Conservation (phyloP, 1,140 invertebrate species). For the Conus betulinus region DNA sequence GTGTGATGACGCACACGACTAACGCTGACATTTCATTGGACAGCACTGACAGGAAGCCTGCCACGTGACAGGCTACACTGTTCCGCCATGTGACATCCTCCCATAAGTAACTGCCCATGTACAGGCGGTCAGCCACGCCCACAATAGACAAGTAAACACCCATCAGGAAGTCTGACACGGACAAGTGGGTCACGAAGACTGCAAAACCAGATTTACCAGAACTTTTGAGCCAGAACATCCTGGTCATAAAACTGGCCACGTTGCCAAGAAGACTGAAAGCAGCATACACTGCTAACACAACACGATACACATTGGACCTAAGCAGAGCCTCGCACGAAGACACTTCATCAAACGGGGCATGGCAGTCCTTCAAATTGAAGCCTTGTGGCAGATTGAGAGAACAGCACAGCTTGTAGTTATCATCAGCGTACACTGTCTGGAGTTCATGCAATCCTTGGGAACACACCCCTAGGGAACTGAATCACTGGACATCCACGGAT, state of each 20-base stretch:
- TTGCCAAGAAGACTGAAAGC: not conserved
- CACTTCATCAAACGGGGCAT: constrained; percentile 7
- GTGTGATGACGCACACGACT: constrained; percentile 60
- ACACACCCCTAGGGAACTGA: not conserved
- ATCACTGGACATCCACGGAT: not conserved
- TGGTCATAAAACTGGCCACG: not conserved
- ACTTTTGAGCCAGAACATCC: not conserved
- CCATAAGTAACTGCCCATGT: constrained; percentile 7
- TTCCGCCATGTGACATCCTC: not conserved
- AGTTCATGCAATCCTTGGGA: not conserved
- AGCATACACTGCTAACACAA: not conserved
- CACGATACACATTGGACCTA: not conserved
- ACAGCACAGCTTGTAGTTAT: constrained; percentile 37
- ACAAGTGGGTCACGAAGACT: constrained; percentile 24
- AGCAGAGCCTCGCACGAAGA: constrained; percentile 27
- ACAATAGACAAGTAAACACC: constrained; percentile 20
- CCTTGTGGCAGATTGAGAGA: not conserved
- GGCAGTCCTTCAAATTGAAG: not conserved
- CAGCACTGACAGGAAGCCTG: constrained; percentile 59
- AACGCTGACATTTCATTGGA: constrained; percentile 60
- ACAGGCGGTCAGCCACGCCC: constrained; percentile 16
- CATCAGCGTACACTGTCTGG: constrained; percentile 14
- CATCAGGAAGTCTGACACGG: constrained; percentile 24
- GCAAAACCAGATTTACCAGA: not conserved
- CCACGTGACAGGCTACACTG: constrained; percentile 29